Conservation (phyloP, 2,888 invertebrate genomes). For the Cephus spinipes region DNA sequence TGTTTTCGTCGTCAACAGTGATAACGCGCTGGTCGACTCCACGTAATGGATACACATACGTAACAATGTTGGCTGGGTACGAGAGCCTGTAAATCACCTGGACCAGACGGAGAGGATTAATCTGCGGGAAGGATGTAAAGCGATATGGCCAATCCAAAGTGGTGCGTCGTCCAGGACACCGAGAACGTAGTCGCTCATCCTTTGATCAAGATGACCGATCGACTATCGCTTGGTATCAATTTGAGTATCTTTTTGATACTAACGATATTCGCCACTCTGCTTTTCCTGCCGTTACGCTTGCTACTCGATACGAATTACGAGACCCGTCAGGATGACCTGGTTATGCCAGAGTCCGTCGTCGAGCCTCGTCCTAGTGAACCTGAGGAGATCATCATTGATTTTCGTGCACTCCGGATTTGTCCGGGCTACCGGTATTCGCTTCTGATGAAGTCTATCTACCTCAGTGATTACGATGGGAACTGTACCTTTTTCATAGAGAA, state of each 20-base stretch:
- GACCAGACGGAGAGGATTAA: not conserved
- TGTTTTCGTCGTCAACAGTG: not conserved
- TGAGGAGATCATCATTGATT: not conserved
- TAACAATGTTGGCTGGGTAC: not conserved
- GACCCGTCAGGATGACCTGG: not conserved
- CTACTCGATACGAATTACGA: conserved; percentile 47
- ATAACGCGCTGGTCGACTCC: not conserved
- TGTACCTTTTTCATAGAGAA: conserved; percentile 36
- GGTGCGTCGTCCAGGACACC: not conserved
- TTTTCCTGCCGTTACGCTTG: conserved; percentile 51
- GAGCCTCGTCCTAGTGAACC: not conserved
- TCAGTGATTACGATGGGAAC: conserved; percentile 51
- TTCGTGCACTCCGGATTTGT: conserved; percentile 28
- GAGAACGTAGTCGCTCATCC: not conserved
- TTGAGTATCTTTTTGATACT: conserved; percentile 52
- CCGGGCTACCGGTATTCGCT: conserved; percentile 45
- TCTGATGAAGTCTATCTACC: conserved; percentile 40
- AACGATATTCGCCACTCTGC: conserved; percentile 52
- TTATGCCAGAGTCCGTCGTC: not conserved
- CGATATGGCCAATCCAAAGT: not conserved
- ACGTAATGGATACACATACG: not conserved
- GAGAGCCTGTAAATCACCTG: not conserved
- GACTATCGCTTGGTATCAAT: conserved; percentile 50
- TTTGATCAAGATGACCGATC: conserved; percentile 37
- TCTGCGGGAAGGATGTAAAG: not conserved